Evolutionary conservation across 2,797 vertebrate species (phyloP), one percentile per base, ranked within the genome.

Genomic region (Rhinella marina): DNA sequence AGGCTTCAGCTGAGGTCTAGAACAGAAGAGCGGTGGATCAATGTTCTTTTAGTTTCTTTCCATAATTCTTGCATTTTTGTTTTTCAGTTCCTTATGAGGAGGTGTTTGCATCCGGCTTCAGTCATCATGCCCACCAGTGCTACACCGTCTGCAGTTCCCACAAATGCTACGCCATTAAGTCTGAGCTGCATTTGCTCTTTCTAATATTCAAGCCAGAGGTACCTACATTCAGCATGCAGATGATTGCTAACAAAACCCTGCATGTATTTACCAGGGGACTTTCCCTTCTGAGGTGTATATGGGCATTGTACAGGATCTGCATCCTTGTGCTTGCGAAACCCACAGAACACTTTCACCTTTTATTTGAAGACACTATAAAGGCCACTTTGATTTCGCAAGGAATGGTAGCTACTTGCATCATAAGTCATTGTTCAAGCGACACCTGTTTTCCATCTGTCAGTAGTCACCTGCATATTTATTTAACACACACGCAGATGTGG

Each of bases 61-160:
- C 29, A 19, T 27, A 29, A 73, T 14, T 64, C 13, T 81, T 25
- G 10, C 16, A 0, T 1, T 56, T 50, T 56, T 29, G 1, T 72
- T 0, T 88, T 57, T 78, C 32, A 92, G 91, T 90, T 56, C 82
- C 90, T 3, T 91, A 91, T 8, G 95, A 96, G 83, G 95, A 96
- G 66, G 16, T 19, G 0, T 96, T 96, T 64, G 88, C 88, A 0
- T 86, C 81, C 19, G 94, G 94, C 41, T 95, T 94, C 83, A 87
- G 93, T 8, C 96, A 97, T 59, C 91, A 93, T 50, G 96, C 97
- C 0, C 91, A 94, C 32, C 96, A 97, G 91, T 98, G 96, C 92
- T 98, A 98, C 91, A 90, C 97, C 1, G 96, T 97, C 52, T 94
- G 94, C 41, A 93, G 96, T 7, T 90, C 96, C 79, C 95, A 94